Conservation (phyloP, 2,888 invertebrate species). For the Dichetophora obliterata region DNA sequence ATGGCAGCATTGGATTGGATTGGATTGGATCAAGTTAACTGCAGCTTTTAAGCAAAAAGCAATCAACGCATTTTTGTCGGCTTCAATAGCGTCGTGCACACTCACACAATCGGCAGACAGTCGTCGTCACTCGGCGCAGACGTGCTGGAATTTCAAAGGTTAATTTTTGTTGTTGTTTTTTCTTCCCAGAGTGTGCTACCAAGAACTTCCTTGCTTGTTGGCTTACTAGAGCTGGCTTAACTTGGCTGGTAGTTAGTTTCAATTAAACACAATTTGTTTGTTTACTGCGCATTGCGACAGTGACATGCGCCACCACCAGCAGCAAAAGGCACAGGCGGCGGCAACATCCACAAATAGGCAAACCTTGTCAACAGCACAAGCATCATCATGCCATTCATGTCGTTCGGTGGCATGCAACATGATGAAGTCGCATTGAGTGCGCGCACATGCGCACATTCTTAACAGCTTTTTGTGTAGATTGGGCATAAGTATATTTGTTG, state of each 20-base stretch:
- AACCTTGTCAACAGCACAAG: neutral
- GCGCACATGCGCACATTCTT: slow-evolving; percentile 26
- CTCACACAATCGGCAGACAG: slow-evolving; percentile 17
- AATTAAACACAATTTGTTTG: slow-evolving; percentile 58
- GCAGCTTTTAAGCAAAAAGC: slow-evolving; percentile 19
- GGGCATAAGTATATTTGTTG: neutral
- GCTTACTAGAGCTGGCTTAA: neutral
- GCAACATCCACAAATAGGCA: neutral
- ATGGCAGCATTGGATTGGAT: slow-evolving; percentile 45
- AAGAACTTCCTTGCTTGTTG: neutral
- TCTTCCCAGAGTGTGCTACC: neutral
- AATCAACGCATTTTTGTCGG: slow-evolving; percentile 41
- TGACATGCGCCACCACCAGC: slow-evolving; percentile 25
- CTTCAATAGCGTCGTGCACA: neutral
- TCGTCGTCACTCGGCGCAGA: slow-evolving; percentile 28
- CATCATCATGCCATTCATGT: neutral
- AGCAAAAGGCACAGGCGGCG: slow-evolving; percentile 35
- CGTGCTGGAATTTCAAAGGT: slow-evolving; percentile 35
- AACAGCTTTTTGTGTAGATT: slow-evolving; percentile 2
- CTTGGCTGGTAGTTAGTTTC: slow-evolving; percentile 49
- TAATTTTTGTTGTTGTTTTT: neutral
- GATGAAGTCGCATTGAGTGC: slow-evolving; percentile 22
- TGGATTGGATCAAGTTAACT: slow-evolving; percentile 12
- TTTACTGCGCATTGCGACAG: slow-evolving; percentile 47
- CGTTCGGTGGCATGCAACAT: slow-evolving; percentile 23